These are phyloP conservation scores for Cherax quadricarinatus DNA, from an alignment of 1,140 invertebrate genomes.

Conservation along the genomic window DNA sequence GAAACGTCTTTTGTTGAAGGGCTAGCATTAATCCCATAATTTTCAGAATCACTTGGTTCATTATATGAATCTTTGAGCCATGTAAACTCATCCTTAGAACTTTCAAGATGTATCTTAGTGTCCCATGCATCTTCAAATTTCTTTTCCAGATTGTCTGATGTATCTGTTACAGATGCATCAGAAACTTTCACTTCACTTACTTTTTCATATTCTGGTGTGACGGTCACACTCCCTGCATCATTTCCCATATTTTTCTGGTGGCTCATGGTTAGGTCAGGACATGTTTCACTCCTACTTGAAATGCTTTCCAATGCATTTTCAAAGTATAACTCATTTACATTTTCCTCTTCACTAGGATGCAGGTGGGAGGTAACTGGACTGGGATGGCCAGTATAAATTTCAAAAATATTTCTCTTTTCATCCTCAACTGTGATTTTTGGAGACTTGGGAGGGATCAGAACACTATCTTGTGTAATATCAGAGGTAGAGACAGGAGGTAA, in stretches of 20 bases:
- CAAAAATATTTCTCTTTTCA: slow-evolving; percentile 65
- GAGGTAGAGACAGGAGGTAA: slow-evolving; percentile 40
- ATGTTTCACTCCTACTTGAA: background rate
- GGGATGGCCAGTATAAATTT: slow-evolving; percentile 39
- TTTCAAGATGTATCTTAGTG: background rate
- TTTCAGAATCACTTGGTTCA: background rate
- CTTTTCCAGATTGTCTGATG: background rate
- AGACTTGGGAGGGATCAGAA: slow-evolving; percentile 50
- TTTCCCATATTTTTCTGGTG: background rate
- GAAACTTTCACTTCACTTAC: background rate
- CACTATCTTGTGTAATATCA: background rate
- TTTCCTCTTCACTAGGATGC: background rate
- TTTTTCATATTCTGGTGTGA: background rate
- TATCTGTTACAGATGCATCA: background rate
- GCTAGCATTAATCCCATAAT: background rate
- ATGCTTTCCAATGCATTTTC: background rate
- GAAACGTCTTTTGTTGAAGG: background rate
- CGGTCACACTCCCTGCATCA: background rate
- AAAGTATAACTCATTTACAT: background rate
- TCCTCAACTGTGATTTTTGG: slow-evolving; percentile 63
- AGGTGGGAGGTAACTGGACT: background rate
- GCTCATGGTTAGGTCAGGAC: background rate
- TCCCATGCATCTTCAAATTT: background rate
- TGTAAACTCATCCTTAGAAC: background rate
- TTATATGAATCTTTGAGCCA: background rate